Evolutionary conservation across 2,797 vertebrate species (phyloP).

Genomic region (Buceros bicornis): DNA sequence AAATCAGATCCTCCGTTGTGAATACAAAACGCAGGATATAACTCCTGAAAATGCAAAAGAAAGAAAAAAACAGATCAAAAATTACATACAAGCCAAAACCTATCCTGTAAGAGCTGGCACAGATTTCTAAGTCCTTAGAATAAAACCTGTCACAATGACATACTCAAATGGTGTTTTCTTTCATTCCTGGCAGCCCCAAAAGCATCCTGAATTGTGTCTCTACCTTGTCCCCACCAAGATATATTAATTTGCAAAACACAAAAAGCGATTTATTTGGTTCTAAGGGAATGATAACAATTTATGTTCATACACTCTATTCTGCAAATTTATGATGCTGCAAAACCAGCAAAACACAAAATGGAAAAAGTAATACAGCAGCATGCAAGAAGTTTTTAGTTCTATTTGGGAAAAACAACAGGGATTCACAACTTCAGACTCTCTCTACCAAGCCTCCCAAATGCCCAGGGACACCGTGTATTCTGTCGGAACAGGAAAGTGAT

Average conservation of each 20-base stretch:
- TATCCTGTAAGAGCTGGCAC: background rate
- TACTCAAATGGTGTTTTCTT: background rate
- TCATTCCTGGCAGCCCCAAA: background rate
- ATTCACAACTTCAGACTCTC: background rate
- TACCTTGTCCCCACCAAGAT: background rate
- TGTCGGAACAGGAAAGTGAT: background rate
- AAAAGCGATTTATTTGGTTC: background rate
- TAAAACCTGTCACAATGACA: background rate
- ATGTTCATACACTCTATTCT: background rate
- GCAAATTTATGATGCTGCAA: background rate
- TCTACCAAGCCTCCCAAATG: background rate
- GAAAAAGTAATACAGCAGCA: background rate
- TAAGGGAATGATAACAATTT: background rate
- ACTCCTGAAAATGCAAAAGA: constrained; percentile 84
- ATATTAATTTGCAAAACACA: background rate
- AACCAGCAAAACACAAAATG: background rate
- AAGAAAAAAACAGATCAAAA: background rate
- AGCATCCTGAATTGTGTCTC: background rate
- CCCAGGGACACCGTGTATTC: background rate
- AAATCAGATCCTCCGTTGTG: constrained; percentile 96
- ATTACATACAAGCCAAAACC: background rate
- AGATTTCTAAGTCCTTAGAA: background rate
- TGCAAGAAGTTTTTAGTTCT: background rate
- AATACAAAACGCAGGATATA: constrained; percentile 98
- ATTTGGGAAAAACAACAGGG: background rate